Evolutionary conservation across 2,888 invertebrate species (phyloP), one percentile per base, ranked within the genome.

Genomic region (Mycalesis mineus): DNA sequence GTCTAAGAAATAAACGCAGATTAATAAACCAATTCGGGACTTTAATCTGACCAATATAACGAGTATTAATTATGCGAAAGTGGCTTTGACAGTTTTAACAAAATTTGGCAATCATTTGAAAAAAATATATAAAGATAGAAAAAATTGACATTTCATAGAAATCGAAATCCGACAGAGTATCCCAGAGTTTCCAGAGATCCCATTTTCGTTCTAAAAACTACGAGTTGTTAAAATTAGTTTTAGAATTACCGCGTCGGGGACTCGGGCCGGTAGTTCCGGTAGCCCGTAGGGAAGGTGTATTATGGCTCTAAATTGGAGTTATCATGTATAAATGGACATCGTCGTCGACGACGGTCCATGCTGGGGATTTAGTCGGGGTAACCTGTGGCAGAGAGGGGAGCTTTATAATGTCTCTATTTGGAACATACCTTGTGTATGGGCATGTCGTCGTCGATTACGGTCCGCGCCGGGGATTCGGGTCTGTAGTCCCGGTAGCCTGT

Each of bases 401-500:
- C 22, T 22, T 5, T n/a, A n/a, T n/a, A n/a, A n/a, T 22, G 22
- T 4, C 22, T 22, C 22, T 22, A 4, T 4, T 4, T 2, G 2
- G 22, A 11, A 2, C 33, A 0, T 75, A 93, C 93, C 91, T 94
- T 94, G 73, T 94, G 94, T 70, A 93, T 91, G 56, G 91, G 91
- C 60, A 92, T 88, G 69, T 94, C 93, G 42, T 91, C 91, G 37
- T 91, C 91, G 0, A 82, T 62, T 8, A 84, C 82, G 7, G 77
- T 72, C 51, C 91, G 91, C 11, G 93, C 80, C 0, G 94, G 91
- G 0, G 94, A 92, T 65, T 95, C 94, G 0, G 95, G 94, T 62
- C 92, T 92, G 83, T 96, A 96, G 73, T 94, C 95, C 11, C 94
- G 89, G 80, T 96, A 96, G 5, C 96, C 96, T 15, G 95, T 96